A percentile compares a stretch with the other conserved stretches of the same genome.
phyloP scores from a whole-genome alignment of 2,797 vertebrate genomes.

The Molossus alvarezi region DNA sequence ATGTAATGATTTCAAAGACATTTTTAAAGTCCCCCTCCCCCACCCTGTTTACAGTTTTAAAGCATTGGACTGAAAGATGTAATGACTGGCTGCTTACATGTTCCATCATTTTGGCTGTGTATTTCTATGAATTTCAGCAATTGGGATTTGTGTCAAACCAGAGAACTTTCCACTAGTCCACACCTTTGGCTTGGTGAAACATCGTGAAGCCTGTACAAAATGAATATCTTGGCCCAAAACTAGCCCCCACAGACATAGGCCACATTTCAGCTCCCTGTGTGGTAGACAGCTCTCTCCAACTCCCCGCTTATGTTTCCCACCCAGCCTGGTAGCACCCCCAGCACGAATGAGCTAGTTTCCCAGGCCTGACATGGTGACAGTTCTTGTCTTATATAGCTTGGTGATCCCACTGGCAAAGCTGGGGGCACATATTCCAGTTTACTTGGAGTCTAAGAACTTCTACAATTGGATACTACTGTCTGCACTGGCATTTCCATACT shows the following conservation, averaged over 20 bases:
- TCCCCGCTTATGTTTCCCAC: not conserved
- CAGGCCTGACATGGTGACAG: not conserved
- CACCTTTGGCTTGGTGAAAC: not conserved
- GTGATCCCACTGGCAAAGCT: not conserved
- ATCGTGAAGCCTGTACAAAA: not conserved
- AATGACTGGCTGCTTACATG: not conserved
- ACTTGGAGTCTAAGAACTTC: not conserved
- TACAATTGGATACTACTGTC: not conserved
- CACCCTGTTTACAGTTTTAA: not conserved
- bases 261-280: not conserved
- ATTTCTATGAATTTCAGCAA: conserved; percentile 52
- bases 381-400: not conserved
- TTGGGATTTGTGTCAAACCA: not conserved
- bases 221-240: not conserved
- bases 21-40: not conserved
- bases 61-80: not conserved
- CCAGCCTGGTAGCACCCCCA: too few relatives aligned
- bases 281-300: not conserved
- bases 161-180: not conserved
- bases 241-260: not conserved
- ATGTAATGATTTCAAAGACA: conserved; percentile 9
- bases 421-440: not conserved
- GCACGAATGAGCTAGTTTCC: not conserved
- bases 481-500: not conserved
- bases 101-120: not conserved